phyloP scores from a whole-genome alignment of 2,113 vertebrate species.

The Myotis yumanensis region DNA sequence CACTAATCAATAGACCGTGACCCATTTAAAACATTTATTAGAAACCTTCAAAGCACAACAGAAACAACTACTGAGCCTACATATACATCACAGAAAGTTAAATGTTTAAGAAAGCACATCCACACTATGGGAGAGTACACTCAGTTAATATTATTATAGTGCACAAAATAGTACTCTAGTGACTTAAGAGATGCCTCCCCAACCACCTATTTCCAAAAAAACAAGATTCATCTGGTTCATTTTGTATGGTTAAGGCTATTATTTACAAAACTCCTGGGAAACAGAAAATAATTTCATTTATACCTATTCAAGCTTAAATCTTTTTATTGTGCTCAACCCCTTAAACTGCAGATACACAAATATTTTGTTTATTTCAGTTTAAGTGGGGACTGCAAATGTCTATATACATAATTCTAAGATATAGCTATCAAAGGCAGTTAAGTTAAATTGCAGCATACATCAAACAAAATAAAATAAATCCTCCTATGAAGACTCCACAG shows the following conservation, averaged over 20 bases:
- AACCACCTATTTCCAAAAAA: background rate
- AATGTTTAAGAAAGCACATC: background rate
- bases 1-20: background rate
- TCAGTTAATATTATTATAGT: background rate
- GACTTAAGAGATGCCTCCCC: background rate
- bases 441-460: background rate
- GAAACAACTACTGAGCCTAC: background rate
- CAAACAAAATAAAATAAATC: background rate
- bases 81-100: background rate
- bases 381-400: background rate
- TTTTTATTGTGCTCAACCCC: background rate
- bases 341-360: background rate
- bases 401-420: background rate
- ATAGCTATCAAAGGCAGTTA: background rate
- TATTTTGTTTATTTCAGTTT: background rate
- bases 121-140: background rate
- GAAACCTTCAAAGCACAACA: background rate
- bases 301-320: background rate
- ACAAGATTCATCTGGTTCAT: background rate
- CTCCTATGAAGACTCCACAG: fast-evolving
- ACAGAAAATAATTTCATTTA: background rate
- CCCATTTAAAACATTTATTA: background rate
- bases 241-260: background rate
- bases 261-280: slow-evolving; percentile 10
- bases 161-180: background rate